Evolutionary conservation across 2,888 invertebrate species (phyloP), one percentile per base, ranked within the genome.

Genomic region (Andrena hattorfiana): DNA sequence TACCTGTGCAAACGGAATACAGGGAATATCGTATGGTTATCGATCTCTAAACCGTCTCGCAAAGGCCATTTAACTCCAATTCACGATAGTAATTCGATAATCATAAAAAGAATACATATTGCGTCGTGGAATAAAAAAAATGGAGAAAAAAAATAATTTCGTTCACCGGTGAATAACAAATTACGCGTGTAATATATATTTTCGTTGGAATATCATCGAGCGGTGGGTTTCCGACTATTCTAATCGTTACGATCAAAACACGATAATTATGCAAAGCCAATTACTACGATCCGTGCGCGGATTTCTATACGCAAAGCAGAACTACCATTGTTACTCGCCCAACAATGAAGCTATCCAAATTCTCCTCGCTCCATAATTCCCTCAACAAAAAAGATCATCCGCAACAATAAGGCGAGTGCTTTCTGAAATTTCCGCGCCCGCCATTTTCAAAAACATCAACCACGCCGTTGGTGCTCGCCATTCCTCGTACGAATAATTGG

Each of bases 401-500:
- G 16, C 30, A 74, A 72, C 32, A 80, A 79, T 75, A 77, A 79
- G 42, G 20, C 7, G 42, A 71, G 32, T 69, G 28, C 67, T 66
- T 81, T 83, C 79, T 62, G 56, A 89, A 89, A 88, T 80, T 86
- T 89, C 85, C 89, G 89, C 90, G 89, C 92, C 93, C 92, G 93
- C 92, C 93, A 93, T 93, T 93, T 93, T 93, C 92, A 92, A 93
- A 93, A 91, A 89, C 85, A 28, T 69, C 69, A 79, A 81, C 68
- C 49, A 26, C 23, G 1, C 35, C 23, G 42, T 64, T 49, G 28
- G 56, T 48, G 59, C 35, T 67, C 16, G 13, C 2, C 56, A 13
- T 68, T 30, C 28, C 23, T 30, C 5, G 7, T 13, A 6, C 1
- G n/a, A 23, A 56, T 8, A 48, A 54, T 54, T 10, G 3, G 0